Percentiles rank a stretch among this genome's conserved stretches.
Conservation (phyloP, 1,140 invertebrate species). For the Condylostylus longicornis region DNA sequence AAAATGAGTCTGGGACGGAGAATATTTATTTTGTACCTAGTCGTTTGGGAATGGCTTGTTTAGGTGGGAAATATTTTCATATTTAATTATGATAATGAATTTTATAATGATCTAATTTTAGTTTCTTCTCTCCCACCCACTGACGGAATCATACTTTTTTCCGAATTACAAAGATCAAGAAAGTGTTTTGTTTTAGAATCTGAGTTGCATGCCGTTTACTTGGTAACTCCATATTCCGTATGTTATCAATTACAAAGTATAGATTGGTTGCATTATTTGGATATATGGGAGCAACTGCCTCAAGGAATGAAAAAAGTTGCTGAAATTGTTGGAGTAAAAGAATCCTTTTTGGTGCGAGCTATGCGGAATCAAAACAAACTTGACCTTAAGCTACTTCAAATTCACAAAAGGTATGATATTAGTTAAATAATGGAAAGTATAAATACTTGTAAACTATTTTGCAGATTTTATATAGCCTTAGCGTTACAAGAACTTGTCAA, state of each 20-base stretch:
- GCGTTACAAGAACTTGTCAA: constrained; percentile 86
- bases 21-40: constrained; percentile 56
- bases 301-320: constrained; percentile 70
- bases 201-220: constrained; percentile 88
- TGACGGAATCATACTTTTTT: constrained; percentile 75
- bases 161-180: constrained; percentile 79
- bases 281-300: constrained; percentile 70
- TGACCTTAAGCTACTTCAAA: constrained; percentile 36
- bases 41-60: constrained; percentile 75
- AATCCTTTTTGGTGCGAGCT: constrained; percentile 69
- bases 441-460: constrained; percentile 12
- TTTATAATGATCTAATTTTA: neutral
- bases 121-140: constrained; percentile 83
- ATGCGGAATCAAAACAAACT: constrained; percentile 51
- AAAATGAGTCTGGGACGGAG: constrained; percentile 33
- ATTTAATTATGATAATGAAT: neutral
- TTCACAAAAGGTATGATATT: constrained; percentile 39
- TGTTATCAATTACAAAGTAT: constrained; percentile 60
- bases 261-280: constrained; percentile 79
- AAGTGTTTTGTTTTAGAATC: constrained; percentile 83
- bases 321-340: constrained; percentile 78
- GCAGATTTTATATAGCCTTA: constrained; percentile 81
- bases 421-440: too few species aligned
- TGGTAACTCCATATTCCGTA: constrained; percentile 76
- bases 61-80: constrained; percentile 29